phyloP scores from a whole-genome alignment of 2,888 invertebrate species.

The Kuschelorhynchus macadamiae region DNA sequence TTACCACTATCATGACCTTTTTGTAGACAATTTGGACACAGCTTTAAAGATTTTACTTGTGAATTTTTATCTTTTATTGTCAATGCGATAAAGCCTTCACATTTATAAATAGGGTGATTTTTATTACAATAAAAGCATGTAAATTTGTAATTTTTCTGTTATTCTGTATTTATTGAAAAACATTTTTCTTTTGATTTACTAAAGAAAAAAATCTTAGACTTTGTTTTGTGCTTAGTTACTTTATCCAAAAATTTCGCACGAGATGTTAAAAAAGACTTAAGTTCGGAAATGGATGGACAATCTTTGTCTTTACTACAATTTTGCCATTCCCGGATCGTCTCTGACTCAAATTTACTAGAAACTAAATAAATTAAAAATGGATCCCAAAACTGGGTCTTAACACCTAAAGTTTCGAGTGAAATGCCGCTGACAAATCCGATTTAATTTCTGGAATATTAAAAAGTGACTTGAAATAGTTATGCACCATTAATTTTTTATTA shows the following conservation, averaged over 20 bases:
- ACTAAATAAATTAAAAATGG: neutral
- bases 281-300: neutral
- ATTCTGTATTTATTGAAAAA: neutral
- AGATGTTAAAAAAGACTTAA: neutral
- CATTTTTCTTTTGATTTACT: neutral
- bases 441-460: too few relatives aligned
- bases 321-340: neutral
- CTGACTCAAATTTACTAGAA: neutral
- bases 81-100: too few relatives aligned
- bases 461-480: too few relatives aligned
- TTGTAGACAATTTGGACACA: too few relatives aligned
- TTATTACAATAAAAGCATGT: neutral
- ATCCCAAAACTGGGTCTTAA: neutral
- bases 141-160: neutral
- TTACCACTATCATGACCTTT: too few relatives aligned
- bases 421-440: too few relatives aligned
- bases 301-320: neutral
- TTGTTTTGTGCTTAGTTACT: neutral
- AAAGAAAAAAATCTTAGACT: too few relatives aligned
- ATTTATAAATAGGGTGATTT: too few relatives aligned
- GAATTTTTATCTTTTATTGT: too few relatives aligned
- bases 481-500: too few relatives aligned
- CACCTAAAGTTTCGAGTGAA: too few relatives aligned
- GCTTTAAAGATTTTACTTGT: too few relatives aligned
- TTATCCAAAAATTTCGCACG: neutral